Conservation (phyloP, 2,888 invertebrate species). For the Theodoxus fluviatilis region DNA sequence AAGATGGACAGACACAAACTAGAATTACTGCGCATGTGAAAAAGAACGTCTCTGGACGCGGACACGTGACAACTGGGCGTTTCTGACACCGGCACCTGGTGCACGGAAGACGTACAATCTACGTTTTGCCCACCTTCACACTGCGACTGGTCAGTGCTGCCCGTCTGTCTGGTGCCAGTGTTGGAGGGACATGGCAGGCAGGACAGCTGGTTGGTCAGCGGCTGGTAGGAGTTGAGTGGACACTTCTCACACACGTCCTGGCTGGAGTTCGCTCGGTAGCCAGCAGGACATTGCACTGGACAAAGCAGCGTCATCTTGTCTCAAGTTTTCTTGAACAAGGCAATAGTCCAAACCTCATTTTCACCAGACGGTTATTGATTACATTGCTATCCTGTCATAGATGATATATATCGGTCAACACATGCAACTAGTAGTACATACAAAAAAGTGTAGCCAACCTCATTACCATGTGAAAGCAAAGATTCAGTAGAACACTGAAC, state of each 20-base stretch:
- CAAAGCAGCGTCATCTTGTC: too few relatives aligned
- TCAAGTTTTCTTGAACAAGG: too few relatives aligned
- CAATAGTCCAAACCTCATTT: too few relatives aligned
- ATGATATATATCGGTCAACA: too few relatives aligned
- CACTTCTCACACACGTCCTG: slow-evolving; percentile 67
- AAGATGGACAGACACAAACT: too few relatives aligned
- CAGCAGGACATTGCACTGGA: slow-evolving; percentile 27
- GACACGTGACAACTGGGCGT: slow-evolving; percentile 30
- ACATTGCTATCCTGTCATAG: too few relatives aligned
- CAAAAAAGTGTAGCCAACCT: too few relatives aligned
- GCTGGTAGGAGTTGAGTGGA: slow-evolving; percentile 66
- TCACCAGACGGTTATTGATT: too few relatives aligned
- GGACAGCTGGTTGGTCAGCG: slow-evolving; percentile 75
- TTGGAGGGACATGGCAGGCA: slow-evolving; percentile 70
- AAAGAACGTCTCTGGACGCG: not conserved
- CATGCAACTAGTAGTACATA: too few relatives aligned
- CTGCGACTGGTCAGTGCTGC: not conserved
- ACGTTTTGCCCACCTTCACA: slow-evolving; percentile 12
- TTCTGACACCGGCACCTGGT: slow-evolving; percentile 28
- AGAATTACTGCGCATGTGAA: not conserved
- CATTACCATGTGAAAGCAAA: too few relatives aligned
- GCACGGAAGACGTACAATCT: not conserved
- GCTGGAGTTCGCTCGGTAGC: slow-evolving; percentile 23
- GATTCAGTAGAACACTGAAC: too few relatives aligned
- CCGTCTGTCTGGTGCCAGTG: slow-evolving; percentile 33